Evolutionary conservation across 2,888 invertebrate genomes (phyloP).

Genomic region (Drosophila neotestacea): DNA sequence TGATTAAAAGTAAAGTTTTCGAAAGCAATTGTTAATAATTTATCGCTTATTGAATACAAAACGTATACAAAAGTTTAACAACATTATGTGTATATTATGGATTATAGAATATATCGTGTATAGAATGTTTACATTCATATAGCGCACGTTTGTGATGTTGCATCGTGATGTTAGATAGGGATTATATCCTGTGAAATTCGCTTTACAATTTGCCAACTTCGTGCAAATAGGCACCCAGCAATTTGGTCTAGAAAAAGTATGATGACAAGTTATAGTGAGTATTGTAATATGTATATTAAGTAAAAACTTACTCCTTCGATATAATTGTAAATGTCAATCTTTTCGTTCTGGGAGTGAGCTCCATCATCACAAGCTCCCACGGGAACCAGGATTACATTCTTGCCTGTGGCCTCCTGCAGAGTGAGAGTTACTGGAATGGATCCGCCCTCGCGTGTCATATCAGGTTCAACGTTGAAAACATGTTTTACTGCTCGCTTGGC

Average conservation of each 20-base stretch:
- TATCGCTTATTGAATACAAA: constrained; percentile 46
- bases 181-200: constrained; percentile 4
- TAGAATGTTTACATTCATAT: constrained; percentile 29
- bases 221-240: constrained; percentile 95
- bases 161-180: constrained; percentile 32
- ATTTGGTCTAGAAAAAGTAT: constrained; percentile 90
- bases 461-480: constrained; percentile 95
- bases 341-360: constrained; percentile 99
- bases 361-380: constrained; percentile 97
- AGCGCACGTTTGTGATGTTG: constrained; percentile 41
- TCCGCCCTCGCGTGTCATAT: constrained; percentile 98
- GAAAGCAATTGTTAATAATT: constrained; percentile 45
- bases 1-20: constrained; percentile 60
- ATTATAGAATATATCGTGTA: constrained; percentile 17
- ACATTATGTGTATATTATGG: constrained; percentile 7
- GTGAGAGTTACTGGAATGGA: constrained; percentile 98
- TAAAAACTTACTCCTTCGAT: constrained; percentile 92
- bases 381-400: constrained; percentile 97
- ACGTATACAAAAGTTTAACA: constrained; percentile 19
- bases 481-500: constrained; percentile 92
- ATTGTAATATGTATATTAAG: no score
- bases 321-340: constrained; percentile 96
- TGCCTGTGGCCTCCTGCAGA: constrained; percentile 95
- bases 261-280: no score
- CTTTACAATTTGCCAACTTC: constrained; percentile 86